Base-by-base conservation (phyloP, 2,888 invertebrate genomes). In the Blomia tropicalis region DNA sequence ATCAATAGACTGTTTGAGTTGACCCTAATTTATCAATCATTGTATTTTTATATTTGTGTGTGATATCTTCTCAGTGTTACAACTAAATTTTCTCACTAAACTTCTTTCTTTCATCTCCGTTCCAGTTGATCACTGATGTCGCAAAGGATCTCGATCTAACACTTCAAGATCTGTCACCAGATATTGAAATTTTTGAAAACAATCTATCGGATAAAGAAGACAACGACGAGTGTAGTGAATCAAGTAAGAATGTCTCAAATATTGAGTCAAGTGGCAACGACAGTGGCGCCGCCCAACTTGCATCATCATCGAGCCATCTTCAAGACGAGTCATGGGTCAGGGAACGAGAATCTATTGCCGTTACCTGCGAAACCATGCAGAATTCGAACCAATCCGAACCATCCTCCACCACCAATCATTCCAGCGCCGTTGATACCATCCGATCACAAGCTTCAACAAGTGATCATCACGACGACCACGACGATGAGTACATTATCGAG, bases 121-220 rank as follows among this genome's bases (percentile, higher is more conserved):
- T 17, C 41, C 69, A 72, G 72, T 69, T 72, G 69, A 70, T 72
- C 66, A 72, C 70, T 65, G 71, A 70, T 64, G 71, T 88, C 71
- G 87, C 87, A 66, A 82, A 81, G 71, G 87, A 87, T 77, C 78
- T 88, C 77, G 87, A 88, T 76, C 83, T 84, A 70, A 85, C 84
- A n/a, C 80, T 88, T 70, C 83, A 81, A 70, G 87, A 87, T 74
- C 78, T 88, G 65, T 84, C 85, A 71, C 82, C 67, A 63, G 67
- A 84, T 68, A 25, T 36, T 27, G 62, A 62, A 19, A 62, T 62
- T 19, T 62, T 54, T 43, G 30, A 25, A 25, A 14, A 51, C 41
- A 41, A n/a, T n/a, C n/a, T n/a, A n/a, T n/a, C n/a, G n/a, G n/a
- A n/a, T n/a, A n/a, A n/a, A n/a, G n/a, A n/a, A n/a, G n/a, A n/a